Evolutionary conservation across 2,113 vertebrate genomes (phyloP).

Genomic region (Castor canadensis): DNA sequence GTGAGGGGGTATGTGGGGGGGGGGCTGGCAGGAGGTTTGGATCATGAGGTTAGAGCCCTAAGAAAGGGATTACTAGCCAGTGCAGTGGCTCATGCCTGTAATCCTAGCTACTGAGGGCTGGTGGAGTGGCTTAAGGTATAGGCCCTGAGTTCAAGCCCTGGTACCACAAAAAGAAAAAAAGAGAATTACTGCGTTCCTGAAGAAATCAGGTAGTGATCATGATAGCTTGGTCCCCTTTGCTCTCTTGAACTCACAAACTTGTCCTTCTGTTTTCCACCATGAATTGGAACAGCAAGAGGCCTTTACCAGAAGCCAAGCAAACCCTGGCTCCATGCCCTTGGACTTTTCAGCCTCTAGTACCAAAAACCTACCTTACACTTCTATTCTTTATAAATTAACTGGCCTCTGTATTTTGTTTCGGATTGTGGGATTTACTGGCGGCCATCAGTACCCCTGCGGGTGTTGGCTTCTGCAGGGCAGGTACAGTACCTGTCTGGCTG

Average conservation of each 20-base stretch:
- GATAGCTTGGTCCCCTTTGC: not conserved
- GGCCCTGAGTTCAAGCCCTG: no score
- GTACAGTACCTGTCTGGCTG: rapidly evolving
- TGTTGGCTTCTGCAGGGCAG: not conserved
- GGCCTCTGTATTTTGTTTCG: no score
- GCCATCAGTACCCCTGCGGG: no score
- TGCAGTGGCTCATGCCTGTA: no score
- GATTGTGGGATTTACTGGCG: not conserved
- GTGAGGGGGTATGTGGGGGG: no score
- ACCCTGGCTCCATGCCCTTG: no score
- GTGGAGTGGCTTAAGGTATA: no score
- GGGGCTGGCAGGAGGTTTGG: not conserved
- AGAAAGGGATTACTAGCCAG: not conserved
- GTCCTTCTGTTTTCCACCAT: not conserved
- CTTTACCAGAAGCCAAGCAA: not conserved
- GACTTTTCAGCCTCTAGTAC: not conserved
- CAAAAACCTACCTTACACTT: no score
- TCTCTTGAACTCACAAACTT: not conserved
- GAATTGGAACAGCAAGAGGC: not conserved
- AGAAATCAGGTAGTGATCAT: not conserved
- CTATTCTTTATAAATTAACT: no score
- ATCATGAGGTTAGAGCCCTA: not conserved
- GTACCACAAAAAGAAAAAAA: no score
- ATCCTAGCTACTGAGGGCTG: no score
- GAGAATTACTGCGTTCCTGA: no score